Conservation (phyloP, 2,888 invertebrate species). For the Synergus laeviventris region DNA sequence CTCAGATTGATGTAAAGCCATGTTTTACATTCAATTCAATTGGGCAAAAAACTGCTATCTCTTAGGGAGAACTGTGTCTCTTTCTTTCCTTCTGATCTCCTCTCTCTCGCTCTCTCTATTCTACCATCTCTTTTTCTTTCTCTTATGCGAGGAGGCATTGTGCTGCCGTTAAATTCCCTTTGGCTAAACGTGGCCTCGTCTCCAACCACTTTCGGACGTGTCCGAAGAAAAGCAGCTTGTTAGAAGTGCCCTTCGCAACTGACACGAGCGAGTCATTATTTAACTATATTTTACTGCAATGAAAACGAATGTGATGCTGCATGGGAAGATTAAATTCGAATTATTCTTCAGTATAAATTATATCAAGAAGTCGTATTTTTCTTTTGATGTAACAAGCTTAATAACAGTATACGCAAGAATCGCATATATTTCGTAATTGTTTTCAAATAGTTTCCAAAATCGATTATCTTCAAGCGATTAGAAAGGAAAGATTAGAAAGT, state of each 20-base stretch:
- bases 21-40: constrained; percentile 77
- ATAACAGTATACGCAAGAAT: no score
- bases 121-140: constrained; percentile 3
- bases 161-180: constrained; percentile 42
- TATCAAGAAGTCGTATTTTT: background rate
- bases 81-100: background rate
- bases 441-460: background rate
- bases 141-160: constrained; percentile 41
- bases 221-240: constrained; percentile 49
- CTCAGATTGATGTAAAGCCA: constrained; percentile 75
- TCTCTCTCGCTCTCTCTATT: constrained; percentile 24
- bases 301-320: constrained; percentile 14
- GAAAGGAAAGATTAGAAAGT: constrained; percentile 21
- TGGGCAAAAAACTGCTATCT: constrained; percentile 72
- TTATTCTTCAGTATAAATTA: constrained; percentile 6
- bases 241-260: constrained; percentile 47
- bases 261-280: constrained; percentile 48
- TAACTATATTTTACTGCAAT: constrained; percentile 44
- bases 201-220: constrained; percentile 43
- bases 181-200: constrained; percentile 36
- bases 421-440: background rate
- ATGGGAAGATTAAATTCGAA: constrained; percentile 38
- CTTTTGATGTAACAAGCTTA: background rate
- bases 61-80: constrained; percentile 27
- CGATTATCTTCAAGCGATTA: background rate